Evolutionary conservation across 2,797 vertebrate genomes (phyloP).

Genomic region (Moxostoma hubbsi): DNA sequence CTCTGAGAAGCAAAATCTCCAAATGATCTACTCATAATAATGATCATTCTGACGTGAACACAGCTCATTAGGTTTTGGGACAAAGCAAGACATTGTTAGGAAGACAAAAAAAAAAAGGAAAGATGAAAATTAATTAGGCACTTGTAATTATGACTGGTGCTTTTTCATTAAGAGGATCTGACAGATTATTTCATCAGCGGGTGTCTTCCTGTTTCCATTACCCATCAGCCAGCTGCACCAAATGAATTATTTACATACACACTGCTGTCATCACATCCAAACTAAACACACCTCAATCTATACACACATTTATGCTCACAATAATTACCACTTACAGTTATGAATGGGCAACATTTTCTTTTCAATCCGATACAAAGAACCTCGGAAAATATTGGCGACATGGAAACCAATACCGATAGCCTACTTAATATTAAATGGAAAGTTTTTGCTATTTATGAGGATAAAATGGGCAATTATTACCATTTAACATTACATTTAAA

Average conservation of each 20-base stretch:
- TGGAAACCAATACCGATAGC: too few species aligned
- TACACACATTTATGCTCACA: neutral
- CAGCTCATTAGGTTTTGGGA: neutral
- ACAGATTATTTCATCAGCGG: conserved; percentile 47
- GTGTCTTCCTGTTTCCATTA: conserved; percentile 43
- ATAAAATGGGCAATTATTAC: too few species aligned
- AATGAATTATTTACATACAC: conserved; percentile 54
- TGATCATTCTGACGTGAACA: neutral
- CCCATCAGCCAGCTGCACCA: conserved; percentile 51
- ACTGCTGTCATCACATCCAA: conserved; percentile 23
- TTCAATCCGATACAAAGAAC: too few species aligned
- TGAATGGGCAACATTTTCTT: neutral
- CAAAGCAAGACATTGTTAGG: neutral
- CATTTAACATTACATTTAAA: too few species aligned
- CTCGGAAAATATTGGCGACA: too few species aligned
- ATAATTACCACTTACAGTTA: neutral
- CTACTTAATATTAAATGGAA: too few species aligned
- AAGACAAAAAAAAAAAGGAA: neutral
- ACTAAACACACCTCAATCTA: neutral
- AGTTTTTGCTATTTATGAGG: too few species aligned
- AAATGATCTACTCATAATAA: too few species aligned
- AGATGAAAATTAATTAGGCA: neutral
- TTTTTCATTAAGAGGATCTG: conserved; percentile 47
- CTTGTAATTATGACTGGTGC: neutral
- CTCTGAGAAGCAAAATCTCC: too few species aligned